Evolutionary conservation across 2,888 invertebrate genomes (phyloP), one percentile per base, ranked within the genome.

Genomic region (Dione juno): DNA sequence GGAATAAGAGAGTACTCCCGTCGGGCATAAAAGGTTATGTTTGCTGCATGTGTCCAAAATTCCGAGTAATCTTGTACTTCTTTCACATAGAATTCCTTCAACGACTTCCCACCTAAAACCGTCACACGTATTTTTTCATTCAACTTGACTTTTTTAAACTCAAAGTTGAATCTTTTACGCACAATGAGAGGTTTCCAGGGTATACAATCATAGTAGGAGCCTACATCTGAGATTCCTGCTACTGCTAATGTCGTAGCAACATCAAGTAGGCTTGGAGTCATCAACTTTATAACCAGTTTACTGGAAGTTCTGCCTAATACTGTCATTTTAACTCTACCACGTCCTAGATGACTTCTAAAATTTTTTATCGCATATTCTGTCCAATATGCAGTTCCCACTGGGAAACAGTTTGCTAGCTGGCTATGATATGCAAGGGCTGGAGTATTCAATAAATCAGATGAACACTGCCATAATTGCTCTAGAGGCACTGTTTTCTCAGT

Each of bases 231-330:
- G 43, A 76, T 77, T 1, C 75, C 79, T 7, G 77, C 71, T 14
- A 78, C 66, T 0, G 80, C 80, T 9, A 84, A 52, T 77, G 81
- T 71, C 10, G 80, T 81, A 3, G 80, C 77, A 35, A 84, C 80
- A 59, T 82, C 81, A 61, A 82, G 77, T 8, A 81, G 79, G 8
- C 79, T 77, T 1, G 79, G 72, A 66, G 81, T 82, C 28, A 74
- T 50, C 21, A 82, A 64, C 45, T 78, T 75, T 1, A 83, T 81
- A 7, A 78, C 52, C 11, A 79, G 68, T 19, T 74, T 70, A 14
- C 77, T 75, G 5, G 64, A 35, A 0, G 50, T 74, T 48, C 75
- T 78, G 6, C 71, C 77, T 71, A 71, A 73, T 5, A 82, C 68
- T 28, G 75, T 53, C 69, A 83, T 75, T 58, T 75, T 77, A 10